Percentiles rank a stretch among this genome's conserved stretches.
phyloP scores from a whole-genome alignment of 2,797 vertebrate genomes.

The Poecilia picta region DNA sequence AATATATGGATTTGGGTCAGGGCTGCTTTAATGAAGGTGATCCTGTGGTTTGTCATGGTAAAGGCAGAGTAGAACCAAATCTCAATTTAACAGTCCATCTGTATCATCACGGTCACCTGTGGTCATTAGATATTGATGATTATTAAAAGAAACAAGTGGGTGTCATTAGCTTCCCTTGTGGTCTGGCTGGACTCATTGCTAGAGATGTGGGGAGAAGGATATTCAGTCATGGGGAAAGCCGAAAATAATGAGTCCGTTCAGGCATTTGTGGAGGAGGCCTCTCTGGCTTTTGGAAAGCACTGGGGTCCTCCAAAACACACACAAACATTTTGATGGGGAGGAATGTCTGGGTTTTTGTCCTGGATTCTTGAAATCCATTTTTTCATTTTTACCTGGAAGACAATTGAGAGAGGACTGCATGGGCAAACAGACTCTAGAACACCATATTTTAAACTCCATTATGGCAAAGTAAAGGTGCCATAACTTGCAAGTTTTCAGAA shows the following conservation, averaged over 20 bases:
- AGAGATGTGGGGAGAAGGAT: background rate
- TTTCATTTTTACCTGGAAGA: background rate
- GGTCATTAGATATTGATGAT: background rate
- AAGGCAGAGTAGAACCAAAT: background rate
- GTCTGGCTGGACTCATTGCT: background rate
- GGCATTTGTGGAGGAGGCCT: background rate
- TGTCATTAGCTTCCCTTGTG: background rate
- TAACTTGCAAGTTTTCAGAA: constrained; percentile 3
- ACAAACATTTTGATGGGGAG: background rate
- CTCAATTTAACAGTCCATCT: background rate
- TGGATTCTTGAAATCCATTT: background rate
- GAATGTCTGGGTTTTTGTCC: background rate
- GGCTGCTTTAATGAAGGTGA: background rate
- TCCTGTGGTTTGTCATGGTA: background rate
- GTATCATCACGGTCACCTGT: background rate
- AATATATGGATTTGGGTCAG: background rate
- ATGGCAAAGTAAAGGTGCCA: constrained; percentile 20
- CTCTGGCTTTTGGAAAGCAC: background rate
- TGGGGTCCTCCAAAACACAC: background rate
- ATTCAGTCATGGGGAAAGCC: background rate
- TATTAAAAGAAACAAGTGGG: background rate
- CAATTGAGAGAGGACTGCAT: background rate
- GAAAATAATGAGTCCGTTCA: background rate
- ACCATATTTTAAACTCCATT: background rate
- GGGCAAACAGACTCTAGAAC: background rate